Percentiles rank a stretch among this genome's conserved stretches.
Evolutionary conservation across 2,113 vertebrate species (phyloP).

Genomic region (Melierax canorus): DNA sequence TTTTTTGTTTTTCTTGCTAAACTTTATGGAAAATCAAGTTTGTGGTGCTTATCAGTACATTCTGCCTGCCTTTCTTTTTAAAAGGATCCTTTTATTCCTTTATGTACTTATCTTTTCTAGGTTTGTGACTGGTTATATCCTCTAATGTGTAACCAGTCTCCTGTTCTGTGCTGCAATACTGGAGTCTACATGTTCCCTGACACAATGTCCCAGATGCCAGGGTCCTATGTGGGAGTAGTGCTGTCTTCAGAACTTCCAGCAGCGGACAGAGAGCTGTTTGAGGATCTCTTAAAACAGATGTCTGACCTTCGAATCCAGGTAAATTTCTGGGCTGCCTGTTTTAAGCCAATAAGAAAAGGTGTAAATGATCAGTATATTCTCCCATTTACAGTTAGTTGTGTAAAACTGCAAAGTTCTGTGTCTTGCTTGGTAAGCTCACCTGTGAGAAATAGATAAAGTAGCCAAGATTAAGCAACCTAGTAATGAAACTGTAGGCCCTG

Average conservation of each 20-base stretch:
- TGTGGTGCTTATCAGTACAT: not conserved
- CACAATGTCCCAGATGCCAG: conserved; percentile 84
- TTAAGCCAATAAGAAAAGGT: not conserved
- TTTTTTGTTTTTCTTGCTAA: not conserved
- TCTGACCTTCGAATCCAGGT: conserved; percentile 95
- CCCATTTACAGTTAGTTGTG: not conserved
- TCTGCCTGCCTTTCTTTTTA: not conserved
- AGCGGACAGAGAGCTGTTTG: conserved; percentile 82
- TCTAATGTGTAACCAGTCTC: conserved; percentile 86
- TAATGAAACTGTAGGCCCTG: not conserved
- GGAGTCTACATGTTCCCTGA: conserved; percentile 98
- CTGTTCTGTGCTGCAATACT: conserved; percentile 87
- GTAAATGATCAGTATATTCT: not conserved
- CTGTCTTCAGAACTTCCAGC: conserved; percentile 89
- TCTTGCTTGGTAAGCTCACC: not conserved
- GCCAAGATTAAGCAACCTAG: not conserved
- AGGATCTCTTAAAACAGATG: conserved; percentile 90
- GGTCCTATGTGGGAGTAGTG: conserved; percentile 92
- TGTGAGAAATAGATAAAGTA: not conserved
- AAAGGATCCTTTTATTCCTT: not conserved
- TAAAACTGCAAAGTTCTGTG: not conserved
- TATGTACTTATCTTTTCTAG: conserved; percentile 54
- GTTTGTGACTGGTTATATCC: conserved; percentile 97
- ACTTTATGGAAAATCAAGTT: not conserved
- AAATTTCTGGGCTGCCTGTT: not conserved